phyloP scores from a whole-genome alignment of 2,888 invertebrate genomes.

The Drosophila gaucha region DNA sequence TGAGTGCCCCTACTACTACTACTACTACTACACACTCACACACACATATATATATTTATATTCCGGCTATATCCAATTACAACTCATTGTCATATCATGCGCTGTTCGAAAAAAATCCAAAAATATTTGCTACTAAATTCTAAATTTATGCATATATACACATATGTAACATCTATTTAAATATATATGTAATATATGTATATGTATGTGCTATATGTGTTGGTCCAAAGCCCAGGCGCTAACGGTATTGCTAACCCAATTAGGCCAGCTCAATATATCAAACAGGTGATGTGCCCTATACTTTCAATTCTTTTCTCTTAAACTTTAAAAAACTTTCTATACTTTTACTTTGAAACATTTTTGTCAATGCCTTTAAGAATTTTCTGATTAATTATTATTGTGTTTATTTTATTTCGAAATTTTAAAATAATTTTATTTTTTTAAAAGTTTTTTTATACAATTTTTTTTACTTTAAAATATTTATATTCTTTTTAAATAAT shows the following conservation, averaged over 20 bases:
- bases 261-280: constrained; percentile 33
- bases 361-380: no score
- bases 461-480: no score
- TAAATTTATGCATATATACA: constrained; percentile 34
- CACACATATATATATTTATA: constrained; percentile 2
- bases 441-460: neutral
- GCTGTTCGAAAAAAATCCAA: constrained; percentile 15
- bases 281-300: constrained; percentile 49
- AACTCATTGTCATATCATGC: constrained; percentile 20
- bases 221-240: constrained; percentile 33
- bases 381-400: no score
- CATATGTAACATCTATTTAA: constrained; percentile 20
- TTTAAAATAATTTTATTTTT: neutral
- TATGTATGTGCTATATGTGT: constrained; percentile 42
- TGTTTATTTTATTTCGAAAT: neutral
- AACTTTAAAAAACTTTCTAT: no score
- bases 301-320: no score
- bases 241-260: constrained; percentile 28
- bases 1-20: constrained; percentile 30
- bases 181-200: constrained; percentile 10
- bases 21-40: constrained; percentile 1
- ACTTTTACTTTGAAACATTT: neutral
- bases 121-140: constrained; percentile 39
- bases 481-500: no score
- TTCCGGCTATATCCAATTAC: neutral